Evolutionary conservation across 1,140 invertebrate genomes (phyloP).

Genomic region (Platyscapa corneri): DNA sequence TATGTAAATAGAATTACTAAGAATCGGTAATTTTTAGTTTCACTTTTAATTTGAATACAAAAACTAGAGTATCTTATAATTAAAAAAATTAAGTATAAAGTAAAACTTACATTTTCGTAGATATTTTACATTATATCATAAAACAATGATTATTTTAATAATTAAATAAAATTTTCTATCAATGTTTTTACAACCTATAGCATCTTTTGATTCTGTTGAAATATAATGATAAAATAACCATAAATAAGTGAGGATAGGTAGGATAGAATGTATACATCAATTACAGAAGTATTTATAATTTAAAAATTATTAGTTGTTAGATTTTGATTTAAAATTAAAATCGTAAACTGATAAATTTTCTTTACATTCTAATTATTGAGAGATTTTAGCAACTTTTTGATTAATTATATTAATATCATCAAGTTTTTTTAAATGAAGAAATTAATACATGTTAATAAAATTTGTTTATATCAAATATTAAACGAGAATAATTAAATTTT

Average conservation of each 20-base stretch:
- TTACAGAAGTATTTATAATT: neutral
- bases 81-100: too few relatives aligned
- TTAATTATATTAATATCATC: neutral
- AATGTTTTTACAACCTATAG: neutral
- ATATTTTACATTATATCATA: too few relatives aligned
- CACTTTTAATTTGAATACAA: too few relatives aligned
- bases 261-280: neutral
- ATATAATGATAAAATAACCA: neutral
- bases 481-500: neutral
- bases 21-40: too few relatives aligned
- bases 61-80: too few relatives aligned
- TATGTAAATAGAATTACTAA: too few relatives aligned
- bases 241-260: neutral
- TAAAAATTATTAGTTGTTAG: neutral
- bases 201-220: neutral
- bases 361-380: neutral
- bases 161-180: neutral
- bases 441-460: neutral
- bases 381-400: neutral
- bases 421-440: neutral
- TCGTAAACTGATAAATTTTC: neutral
- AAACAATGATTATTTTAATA: neutral
- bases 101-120: too few relatives aligned
- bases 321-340: neutral
- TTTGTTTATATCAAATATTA: constrained; percentile 12